Conservation (phyloP, 1,140 invertebrate species). For the Drosophila busckii region DNA sequence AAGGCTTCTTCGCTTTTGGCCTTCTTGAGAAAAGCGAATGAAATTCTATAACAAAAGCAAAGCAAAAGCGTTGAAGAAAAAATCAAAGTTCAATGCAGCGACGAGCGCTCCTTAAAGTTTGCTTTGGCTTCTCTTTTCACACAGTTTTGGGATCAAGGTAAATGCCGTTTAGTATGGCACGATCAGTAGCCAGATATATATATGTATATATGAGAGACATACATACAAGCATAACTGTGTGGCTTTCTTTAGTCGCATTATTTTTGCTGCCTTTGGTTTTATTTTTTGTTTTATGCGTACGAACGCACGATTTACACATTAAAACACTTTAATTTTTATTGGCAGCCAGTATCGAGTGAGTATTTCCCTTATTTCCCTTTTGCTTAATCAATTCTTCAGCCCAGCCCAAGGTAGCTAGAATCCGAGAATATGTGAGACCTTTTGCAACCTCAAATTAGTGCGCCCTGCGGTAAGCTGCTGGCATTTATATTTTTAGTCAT, state of each 20-base stretch:
- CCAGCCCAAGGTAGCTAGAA: slow-evolving; percentile 36
- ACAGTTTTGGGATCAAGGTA: slow-evolving; percentile 61
- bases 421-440: slow-evolving; percentile 65
- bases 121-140: slow-evolving; percentile 49
- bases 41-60: slow-evolving; percentile 66
- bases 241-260: slow-evolving; percentile 47
- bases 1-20: slow-evolving; percentile 6
- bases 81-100: slow-evolving; percentile 74
- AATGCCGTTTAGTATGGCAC: slow-evolving; percentile 74
- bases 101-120: slow-evolving; percentile 29
- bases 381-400: slow-evolving; percentile 55
- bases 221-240: slow-evolving; percentile 1
- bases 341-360: slow-evolving; percentile 44
- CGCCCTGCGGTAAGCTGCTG: slow-evolving; percentile 41
- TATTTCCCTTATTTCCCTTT: slow-evolving; percentile 52
- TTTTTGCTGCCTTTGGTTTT: slow-evolving; percentile 23
- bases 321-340: slow-evolving; percentile 78
- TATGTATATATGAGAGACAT: slow-evolving; percentile 15
- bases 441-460: slow-evolving; percentile 76
- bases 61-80: too few species aligned
- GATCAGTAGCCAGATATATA: slow-evolving; percentile 51
- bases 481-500: slow-evolving; percentile 55
- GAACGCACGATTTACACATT: slow-evolving; percentile 78
- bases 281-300: slow-evolving; percentile 24
- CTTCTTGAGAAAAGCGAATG: slow-evolving; percentile 64